These are phyloP conservation scores for Nyctibius grandis DNA, from an alignment of 2,797 vertebrate species.

Conservation along the genomic window DNA sequence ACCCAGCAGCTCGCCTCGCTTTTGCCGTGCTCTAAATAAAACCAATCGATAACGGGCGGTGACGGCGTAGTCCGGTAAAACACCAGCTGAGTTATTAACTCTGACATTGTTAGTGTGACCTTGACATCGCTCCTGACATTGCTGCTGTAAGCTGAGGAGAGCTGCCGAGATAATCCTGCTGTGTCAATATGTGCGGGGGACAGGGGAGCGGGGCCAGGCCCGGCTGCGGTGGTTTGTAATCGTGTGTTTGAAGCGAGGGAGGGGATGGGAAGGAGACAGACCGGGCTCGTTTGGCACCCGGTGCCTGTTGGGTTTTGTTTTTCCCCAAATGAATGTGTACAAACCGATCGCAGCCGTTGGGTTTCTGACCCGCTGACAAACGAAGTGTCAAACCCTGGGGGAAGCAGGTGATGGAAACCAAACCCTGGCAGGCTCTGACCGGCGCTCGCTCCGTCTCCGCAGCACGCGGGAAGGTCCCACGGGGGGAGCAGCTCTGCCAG, in stretches of 20 bases:
- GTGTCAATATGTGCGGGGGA: neutral
- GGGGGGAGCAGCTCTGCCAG: neutral
- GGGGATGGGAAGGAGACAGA: neutral
- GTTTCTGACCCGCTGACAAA: neutral
- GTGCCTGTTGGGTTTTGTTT: neutral
- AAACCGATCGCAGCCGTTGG: accelerated
- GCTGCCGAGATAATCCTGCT: too few relatives aligned
- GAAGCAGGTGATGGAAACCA: neutral
- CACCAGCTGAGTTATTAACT: slow-evolving; percentile 24
- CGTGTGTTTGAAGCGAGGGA: neutral
- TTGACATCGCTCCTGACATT: slow-evolving; percentile 18
- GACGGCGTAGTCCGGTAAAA: neutral
- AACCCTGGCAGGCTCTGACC: neutral
- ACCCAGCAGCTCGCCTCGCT: accelerated
- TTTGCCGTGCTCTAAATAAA: neutral
- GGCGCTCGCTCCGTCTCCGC: neutral
- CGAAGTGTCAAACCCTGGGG: neutral
- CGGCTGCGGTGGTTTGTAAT: accelerated
- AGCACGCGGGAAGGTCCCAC: neutral
- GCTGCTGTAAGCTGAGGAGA: too few relatives aligned
- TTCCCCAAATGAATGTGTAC: accelerated
- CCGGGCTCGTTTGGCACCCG: neutral
- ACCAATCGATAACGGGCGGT: accelerated
- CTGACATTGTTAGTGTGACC: neutral
- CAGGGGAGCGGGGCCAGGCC: neutral